These are phyloP conservation scores for Pollenia angustigena DNA, from an alignment of 2,888 invertebrate species.

Conservation along the genomic window DNA sequence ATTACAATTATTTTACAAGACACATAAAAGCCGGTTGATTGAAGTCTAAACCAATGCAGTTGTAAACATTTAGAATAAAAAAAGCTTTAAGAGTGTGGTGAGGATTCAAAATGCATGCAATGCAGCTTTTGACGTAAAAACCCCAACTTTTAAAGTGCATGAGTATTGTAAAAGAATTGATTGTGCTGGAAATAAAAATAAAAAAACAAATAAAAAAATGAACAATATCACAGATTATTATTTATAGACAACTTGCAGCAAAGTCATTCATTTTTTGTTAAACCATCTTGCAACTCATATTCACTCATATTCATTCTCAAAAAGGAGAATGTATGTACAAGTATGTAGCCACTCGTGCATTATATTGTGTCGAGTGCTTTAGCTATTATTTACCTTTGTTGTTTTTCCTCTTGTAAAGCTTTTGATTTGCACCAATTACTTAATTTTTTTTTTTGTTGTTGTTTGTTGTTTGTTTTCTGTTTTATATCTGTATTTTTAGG, in stretches of 20 bases:
- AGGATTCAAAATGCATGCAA: not conserved
- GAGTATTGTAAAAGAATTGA: slow-evolving; percentile 26
- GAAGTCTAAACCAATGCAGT: slow-evolving; percentile 44
- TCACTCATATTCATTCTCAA: slow-evolving; percentile 37
- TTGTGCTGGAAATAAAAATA: slow-evolving; percentile 14
- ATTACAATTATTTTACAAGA: slow-evolving; percentile 11
- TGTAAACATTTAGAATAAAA: not conserved
- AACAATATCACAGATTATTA: slow-evolving; percentile 13
- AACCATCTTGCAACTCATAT: slow-evolving; percentile 23
- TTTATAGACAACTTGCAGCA: slow-evolving; percentile 2
- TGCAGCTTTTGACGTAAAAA: slow-evolving; percentile 19
- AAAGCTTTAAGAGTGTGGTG: slow-evolving; percentile 30
- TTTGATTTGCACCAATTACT: slow-evolving; percentile 80
- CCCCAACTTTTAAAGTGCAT: slow-evolving; percentile 35
- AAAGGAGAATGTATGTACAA: slow-evolving; percentile 40
- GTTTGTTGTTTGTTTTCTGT: slow-evolving; percentile 47
- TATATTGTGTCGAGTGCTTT: slow-evolving; percentile 10
- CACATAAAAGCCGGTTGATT: slow-evolving; percentile 59
- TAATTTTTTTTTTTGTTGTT: slow-evolving; percentile 51
- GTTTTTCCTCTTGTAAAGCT: slow-evolving; percentile 48
- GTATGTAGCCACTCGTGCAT: not conserved
- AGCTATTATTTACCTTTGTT: not conserved
- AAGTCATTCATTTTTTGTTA: slow-evolving; percentile 25
- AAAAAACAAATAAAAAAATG: not conserved
- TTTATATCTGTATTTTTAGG: slow-evolving; percentile 73